Evolutionary conservation across 1,140 invertebrate genomes (phyloP), one percentile per base, ranked within the genome.

Genomic region (Samia ricini): DNA sequence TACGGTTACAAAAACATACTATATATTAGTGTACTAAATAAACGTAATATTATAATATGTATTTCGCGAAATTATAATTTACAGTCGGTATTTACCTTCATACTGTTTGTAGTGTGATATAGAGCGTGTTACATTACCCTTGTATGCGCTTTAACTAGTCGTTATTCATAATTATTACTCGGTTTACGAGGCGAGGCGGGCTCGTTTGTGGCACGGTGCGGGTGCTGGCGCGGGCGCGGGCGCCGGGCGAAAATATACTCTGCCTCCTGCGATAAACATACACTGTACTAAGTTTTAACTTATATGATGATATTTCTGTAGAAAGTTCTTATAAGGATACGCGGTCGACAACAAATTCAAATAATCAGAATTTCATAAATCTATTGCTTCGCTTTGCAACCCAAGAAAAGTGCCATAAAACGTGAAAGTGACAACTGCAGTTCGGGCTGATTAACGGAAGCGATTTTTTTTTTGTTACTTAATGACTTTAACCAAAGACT

Each of bases 81-180:
- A 76, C 62, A 60, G 66, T 21, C 48, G 63, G 68, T 72, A 77
- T 77, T 77, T 77, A 71, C 68, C 66, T 61, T 65, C 61, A 52
- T 63, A 60, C 63, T 64, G 66, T 65, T 68, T 68, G 56, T 68
- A 68, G 71, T 70, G 66, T 75, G 75, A 77, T 72, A 75, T 75
- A 77, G 66, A 68, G 72, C 61, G 69, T 71, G 70, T 75, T 77
- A 75, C 75, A 75, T 77, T 77, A 77, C 74, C 65, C 56, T 48
- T 62, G 64, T 64, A 68, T 60, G 67, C 61, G 68, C 55, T 69
- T 66, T 66, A 71, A 67, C 63, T 57, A 59, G 72, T 52, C 50
- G 63, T 74, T 72, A 74, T 63, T 74, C 69, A 72, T 68, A 71
- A 66, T 74, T 72, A 74, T 72, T 56, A 67, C 64, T 33, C 61